A percentile compares a stretch with the other conserved stretches of the same genome.
Evolutionary conservation across 2,888 invertebrate genomes (phyloP).

Genomic region (Eudasyphora cyanicolor): DNA sequence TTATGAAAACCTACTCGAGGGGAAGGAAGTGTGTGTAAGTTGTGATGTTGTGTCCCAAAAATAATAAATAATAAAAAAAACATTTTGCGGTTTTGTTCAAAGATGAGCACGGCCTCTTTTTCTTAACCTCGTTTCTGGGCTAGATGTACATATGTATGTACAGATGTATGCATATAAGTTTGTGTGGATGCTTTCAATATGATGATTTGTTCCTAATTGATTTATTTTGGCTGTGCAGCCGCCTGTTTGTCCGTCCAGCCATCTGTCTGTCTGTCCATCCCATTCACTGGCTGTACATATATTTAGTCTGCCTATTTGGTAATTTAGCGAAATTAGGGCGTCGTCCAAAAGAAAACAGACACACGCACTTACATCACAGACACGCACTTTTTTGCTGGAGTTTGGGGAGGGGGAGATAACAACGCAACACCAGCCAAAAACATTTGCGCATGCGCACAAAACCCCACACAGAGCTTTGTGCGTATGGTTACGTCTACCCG

Average conservation of each 20-base stretch:
- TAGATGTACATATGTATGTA: no score
- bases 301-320: conserved; percentile 60
- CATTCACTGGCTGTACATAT: not conserved
- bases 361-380: not conserved
- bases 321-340: conserved; percentile 65
- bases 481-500: not conserved
- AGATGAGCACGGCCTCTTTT: conserved; percentile 13
- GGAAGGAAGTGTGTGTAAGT: not conserved
- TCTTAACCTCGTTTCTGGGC: not conserved
- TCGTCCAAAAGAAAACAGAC: conserved; percentile 34
- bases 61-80: no score
- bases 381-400: not conserved
- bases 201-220: conserved; percentile 62
- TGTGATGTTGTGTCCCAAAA: no score
- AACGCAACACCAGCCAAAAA: conserved; percentile 1
- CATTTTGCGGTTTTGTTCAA: conserved; percentile 21
- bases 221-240: not conserved
- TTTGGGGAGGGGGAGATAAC: no score
- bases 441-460: conserved; percentile 1
- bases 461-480: not conserved
- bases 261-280: not conserved
- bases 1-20: not conserved
- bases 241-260: not conserved
- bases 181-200: conserved; percentile 15
- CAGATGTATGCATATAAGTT: no score